phyloP scores from a whole-genome alignment of 2,113 vertebrate species.

The Nyctibius bracteatus region DNA sequence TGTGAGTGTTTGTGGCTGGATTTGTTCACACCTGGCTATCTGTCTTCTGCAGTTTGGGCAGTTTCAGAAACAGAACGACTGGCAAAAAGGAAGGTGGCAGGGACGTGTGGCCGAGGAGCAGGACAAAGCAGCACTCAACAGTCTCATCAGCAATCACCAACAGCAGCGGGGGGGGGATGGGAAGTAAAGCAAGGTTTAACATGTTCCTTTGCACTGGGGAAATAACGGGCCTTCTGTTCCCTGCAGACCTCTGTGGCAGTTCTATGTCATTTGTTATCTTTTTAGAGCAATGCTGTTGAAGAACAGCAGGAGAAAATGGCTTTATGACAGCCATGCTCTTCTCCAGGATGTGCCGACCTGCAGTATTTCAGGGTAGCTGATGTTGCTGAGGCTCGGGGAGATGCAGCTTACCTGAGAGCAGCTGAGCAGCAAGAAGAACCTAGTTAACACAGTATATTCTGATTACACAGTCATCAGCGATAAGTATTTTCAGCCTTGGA shows the following conservation, averaged over 20 bases:
- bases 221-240: not conserved
- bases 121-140: not conserved
- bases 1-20: accelerated
- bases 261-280: not conserved
- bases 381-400: not conserved
- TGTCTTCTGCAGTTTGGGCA: not conserved
- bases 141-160: not conserved
- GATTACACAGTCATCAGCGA: not conserved
- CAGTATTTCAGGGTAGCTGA: not conserved
- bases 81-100: not conserved
- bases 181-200: not conserved
- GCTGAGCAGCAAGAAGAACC: not conserved
- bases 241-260: not conserved
- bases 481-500: not conserved
- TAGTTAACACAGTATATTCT: not conserved
- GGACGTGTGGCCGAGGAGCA: not conserved
- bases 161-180: not conserved
- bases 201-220: not conserved
- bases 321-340: not conserved
- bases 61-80: not conserved
- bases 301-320: not conserved
- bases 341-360: not conserved
- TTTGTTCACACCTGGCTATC: not conserved
- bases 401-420: not conserved
- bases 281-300: not conserved